Evolutionary conservation across 2,888 invertebrate genomes (phyloP), one percentile per base, ranked within the genome.

Genomic region (Strigamia maritima): DNA sequence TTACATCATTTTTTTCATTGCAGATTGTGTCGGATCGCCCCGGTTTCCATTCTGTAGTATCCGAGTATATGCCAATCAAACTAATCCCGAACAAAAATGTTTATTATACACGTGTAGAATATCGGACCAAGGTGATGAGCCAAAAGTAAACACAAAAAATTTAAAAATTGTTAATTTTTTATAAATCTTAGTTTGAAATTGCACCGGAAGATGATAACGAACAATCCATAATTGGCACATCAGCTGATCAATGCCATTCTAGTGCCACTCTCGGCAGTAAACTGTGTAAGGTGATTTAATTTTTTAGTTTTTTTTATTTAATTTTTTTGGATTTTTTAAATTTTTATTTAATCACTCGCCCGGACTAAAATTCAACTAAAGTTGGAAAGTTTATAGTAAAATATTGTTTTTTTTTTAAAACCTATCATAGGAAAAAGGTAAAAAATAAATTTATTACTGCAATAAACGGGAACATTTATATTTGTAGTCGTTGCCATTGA

Each of bases 101-200:
- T 89, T 92, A n/a, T n/a, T n/a, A 7, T 94, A 92, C 83, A 93
- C 93, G 0, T 93, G 93, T 84, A 93, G 92, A 86, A 91, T 93
- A 82, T 88, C 91, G n/a, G 93, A 93, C 84, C 89, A 90, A 78
- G 91, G 91, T 75, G 87, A 89, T 31, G 87, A 88, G 81, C 93
- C 93, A 2, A 83, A 90, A 90, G 90, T 91, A 86, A 85, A 83
- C 81, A 28, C 2, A 28, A 31, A 31, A n/a, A n/a, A n/a, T n/a
- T n/a, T n/a, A n/a, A n/a, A n/a, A n/a, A n/a, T n/a, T n/a, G n/a
- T n/a, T n/a, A n/a, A n/a, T n/a, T 16, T n/a, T n/a, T n/a, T n/a
- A n/a, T n/a, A n/a, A n/a, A n/a, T n/a, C n/a, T n/a, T n/a, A 91
- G 85, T 93, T 94, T 88, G 93, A 93, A 88, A 92, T 93, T 81